Evolutionary conservation across 2,888 invertebrate species (phyloP).

Genomic region (Nipponacmea schrenckii): DNA sequence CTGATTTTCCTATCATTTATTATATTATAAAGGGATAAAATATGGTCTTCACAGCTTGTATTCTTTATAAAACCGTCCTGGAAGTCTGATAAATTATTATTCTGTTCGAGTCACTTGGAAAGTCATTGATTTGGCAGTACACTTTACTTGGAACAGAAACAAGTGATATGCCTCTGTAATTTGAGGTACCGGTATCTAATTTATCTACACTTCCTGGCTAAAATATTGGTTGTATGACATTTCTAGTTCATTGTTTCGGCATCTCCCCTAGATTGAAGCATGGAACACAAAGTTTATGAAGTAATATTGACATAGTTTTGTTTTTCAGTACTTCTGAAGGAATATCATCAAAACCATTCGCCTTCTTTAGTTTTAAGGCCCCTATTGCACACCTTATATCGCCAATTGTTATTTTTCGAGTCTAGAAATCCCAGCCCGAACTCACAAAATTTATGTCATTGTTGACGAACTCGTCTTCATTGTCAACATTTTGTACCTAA

Average conservation of each 20-base stretch:
- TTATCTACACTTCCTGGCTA: neutral
- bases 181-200: neutral
- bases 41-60: neutral
- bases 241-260: neutral
- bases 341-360: neutral
- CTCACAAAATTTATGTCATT: too few relatives aligned
- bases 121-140: neutral
- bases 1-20: neutral
- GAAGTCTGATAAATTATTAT: neutral
- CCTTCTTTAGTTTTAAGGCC: neutral
- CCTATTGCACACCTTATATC: neutral
- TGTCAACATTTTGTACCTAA: too few relatives aligned
- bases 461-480: too few relatives aligned
- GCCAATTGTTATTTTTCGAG: neutral
- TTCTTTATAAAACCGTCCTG: neutral
- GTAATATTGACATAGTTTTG: neutral
- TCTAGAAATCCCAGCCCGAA: too few relatives aligned
- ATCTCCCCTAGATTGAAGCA: neutral
- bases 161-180: neutral
- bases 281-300: neutral
- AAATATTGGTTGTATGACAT: neutral
- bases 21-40: neutral
- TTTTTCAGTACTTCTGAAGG: neutral
- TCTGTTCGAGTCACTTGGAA: neutral
- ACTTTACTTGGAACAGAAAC: neutral